Percentiles rank a stretch among this genome's conserved stretches.
phyloP scores from a whole-genome alignment of 2,888 invertebrate species.

The Lasioglossum marginatum region DNA sequence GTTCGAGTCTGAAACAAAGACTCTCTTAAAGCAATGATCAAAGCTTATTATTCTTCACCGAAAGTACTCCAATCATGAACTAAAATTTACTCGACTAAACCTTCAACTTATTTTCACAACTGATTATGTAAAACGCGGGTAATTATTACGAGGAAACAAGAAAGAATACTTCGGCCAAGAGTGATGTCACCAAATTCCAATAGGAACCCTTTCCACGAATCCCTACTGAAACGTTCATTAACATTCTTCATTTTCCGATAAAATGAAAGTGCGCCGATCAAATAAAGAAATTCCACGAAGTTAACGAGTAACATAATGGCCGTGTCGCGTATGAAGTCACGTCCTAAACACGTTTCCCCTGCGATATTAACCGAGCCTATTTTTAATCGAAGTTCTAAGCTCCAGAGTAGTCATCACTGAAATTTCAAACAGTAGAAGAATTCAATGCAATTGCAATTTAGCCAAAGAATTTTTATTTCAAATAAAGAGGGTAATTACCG shows the following conservation, averaged over 20 bases:
- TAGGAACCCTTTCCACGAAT: not conserved
- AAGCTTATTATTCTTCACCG: conserved; percentile 7
- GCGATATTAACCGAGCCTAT: not conserved
- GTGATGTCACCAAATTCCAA: not conserved
- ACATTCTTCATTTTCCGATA: not conserved
- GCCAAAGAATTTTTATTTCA: not conserved
- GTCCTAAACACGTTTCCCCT: not conserved
- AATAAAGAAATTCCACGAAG: not conserved
- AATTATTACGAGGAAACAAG: not conserved
- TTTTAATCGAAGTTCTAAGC: not conserved
- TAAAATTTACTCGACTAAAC: not conserved
- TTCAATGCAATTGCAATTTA: not conserved
- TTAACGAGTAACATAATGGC: not conserved
- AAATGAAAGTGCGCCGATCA: not conserved
- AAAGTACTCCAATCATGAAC: not conserved
- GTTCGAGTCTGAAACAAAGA: not conserved
- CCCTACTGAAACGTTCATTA: not conserved
- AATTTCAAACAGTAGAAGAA: no score
- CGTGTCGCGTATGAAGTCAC: not conserved
- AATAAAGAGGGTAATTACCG: not conserved
- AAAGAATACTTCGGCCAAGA: not conserved
- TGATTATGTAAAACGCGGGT: not conserved
- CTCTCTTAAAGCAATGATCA: conserved; percentile 4
- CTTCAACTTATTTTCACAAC: not conserved
- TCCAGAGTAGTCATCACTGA: not conserved